phyloP scores from a whole-genome alignment of 2,888 invertebrate species.

The Chymomyza procnemis region DNA sequence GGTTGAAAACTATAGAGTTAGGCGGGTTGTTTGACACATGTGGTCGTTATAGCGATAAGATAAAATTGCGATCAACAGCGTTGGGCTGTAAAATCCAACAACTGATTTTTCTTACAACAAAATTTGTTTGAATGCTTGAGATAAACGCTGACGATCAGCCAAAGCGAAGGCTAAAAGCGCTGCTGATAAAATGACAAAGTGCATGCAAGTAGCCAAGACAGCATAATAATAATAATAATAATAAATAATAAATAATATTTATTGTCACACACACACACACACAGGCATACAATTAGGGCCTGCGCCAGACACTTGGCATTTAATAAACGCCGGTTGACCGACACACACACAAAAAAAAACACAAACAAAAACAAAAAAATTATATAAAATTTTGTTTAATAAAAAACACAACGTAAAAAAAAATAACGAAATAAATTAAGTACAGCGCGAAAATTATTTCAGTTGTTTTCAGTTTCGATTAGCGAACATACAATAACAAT shows the following conservation, averaged over 20 bases:
- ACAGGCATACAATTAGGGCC: background rate
- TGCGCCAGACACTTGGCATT: background rate
- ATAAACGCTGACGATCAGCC: background rate
- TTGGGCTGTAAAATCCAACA: too few relatives aligned
- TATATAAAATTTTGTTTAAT: background rate
- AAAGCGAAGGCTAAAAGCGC: background rate
- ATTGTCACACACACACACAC: constrained; percentile 16
- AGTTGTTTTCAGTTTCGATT: constrained; percentile 2
- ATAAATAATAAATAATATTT: constrained; percentile 16
- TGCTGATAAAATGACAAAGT: constrained; percentile 25
- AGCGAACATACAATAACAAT: background rate
- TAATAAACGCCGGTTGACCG: background rate
- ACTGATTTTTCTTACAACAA: constrained; percentile 11
- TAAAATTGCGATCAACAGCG: background rate
- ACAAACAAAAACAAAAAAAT: background rate
- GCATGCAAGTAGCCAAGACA: constrained; percentile 11
- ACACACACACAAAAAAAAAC: background rate
- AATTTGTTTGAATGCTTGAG: constrained; percentile 22
- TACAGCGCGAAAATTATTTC: background rate
- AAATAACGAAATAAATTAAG: background rate
- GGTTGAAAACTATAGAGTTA: background rate
- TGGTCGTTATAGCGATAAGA: background rate
- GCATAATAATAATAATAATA: constrained; percentile 17
- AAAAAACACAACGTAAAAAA: background rate
- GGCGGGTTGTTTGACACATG: background rate